A percentile compares a stretch with the other conserved stretches of the same genome.
phyloP scores from a whole-genome alignment of 2,888 invertebrate genomes.

The Ornithoptera priamus region DNA sequence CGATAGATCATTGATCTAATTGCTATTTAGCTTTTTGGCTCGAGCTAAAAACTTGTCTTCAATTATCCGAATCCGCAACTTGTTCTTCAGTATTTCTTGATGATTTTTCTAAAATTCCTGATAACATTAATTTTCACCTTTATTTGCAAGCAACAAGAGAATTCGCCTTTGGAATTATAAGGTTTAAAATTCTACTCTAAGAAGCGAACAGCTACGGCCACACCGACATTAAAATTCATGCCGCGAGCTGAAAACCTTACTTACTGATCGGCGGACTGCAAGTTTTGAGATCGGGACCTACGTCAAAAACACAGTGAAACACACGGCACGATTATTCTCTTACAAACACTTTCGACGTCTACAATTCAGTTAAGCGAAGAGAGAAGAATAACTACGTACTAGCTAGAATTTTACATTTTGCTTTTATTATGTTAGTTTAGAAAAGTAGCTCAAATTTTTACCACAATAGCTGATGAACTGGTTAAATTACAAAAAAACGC shows the following conservation, averaged over 20 bases:
- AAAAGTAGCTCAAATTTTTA: conserved; percentile 64
- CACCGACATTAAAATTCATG: conserved; percentile 67
- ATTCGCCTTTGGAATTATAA: conserved; percentile 36
- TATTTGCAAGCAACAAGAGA: conserved; percentile 58
- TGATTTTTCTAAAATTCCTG: conserved; percentile 40
- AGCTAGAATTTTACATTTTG: conserved; percentile 54
- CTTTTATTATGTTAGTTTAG: conserved; percentile 63
- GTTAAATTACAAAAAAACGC: conserved; percentile 43
- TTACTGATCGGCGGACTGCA: conserved; percentile 79
- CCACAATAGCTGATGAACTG: conserved; percentile 62
- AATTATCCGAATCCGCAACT: conserved; percentile 53
- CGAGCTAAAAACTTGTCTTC: conserved; percentile 54
- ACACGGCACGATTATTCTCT: conserved; percentile 69
- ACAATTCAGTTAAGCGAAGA: conserved; percentile 48
- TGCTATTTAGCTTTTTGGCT: conserved; percentile 47
- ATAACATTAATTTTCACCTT: conserved; percentile 39
- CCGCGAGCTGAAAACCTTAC: conserved; percentile 72
- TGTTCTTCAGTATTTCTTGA: conserved; percentile 39
- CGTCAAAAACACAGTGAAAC: conserved; percentile 78
- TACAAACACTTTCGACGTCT: conserved; percentile 53
- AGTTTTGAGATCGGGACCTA: conserved; percentile 80
- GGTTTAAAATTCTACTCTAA: conserved; percentile 47
- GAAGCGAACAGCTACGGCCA: conserved; percentile 70
- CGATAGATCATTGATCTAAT: conserved; percentile 33
- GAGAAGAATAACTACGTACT: conserved; percentile 49